Base-by-base conservation (phyloP, 2,113 vertebrate species). In the Megaptera novaeangliae region DNA sequence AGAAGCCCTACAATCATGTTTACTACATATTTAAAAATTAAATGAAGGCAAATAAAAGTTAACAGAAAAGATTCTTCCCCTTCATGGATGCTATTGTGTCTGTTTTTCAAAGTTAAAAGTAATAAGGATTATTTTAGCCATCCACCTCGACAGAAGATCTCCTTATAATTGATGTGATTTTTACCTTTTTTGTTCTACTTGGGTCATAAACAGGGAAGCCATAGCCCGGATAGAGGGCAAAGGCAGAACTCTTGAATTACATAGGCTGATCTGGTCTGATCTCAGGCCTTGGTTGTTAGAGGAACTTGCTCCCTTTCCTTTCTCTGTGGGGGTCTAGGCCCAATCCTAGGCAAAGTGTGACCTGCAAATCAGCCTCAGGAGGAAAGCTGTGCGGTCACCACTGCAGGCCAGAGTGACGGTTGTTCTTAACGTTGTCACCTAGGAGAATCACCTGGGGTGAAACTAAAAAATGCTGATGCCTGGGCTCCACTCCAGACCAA, bases 11-110 rank as follows among this genome's bases (percentile, higher is more conserved):
- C 99, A 98, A 99, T 99, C 99, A 97, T 99, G 98, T 99, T 99
- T 99, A 99, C 99, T 99, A 99, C 99, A 99, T 99, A 98, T 99
- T 99, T 99, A 98, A 99, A 99, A 99, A 98, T 98, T 98, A 99
- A 98, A 98, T 99, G 99, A 98, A 99, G 98, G 98, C 98, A 98
- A 99, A 98, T 91, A 82, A 55, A 98, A 96, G 94, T 98, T 88
- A 98, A 96, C 52, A 97, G 95, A 91, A 97, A 96, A 98, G 98
- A 88, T 98, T 98, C 98, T 84, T 84, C 88, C 77, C 66, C 41
- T 97, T 95, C 44, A 25, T 4, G 6, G 66, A 80, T 91, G 90
- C 55, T 68, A 3, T 63, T 64, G n/a, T n/a, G 39, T 81, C 83
- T 86, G 55, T 66, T 93, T 96, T 86, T 61, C 46, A 29, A 72